Conservation (phyloP, 1,140 invertebrate species). For the Drosophila jambulina region DNA sequence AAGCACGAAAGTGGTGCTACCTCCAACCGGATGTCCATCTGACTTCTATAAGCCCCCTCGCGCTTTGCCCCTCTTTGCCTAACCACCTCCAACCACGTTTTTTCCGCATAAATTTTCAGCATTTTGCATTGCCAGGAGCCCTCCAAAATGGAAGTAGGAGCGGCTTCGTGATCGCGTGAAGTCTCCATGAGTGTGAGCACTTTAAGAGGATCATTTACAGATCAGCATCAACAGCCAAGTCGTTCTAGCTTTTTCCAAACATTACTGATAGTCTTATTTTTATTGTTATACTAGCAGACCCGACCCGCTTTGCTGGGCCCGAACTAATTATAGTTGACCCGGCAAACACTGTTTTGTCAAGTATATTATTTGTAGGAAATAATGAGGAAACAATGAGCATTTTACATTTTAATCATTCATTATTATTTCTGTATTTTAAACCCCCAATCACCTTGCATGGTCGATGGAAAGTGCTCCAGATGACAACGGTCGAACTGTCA, state of each 20-base stretch:
- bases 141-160: conserved; percentile 28
- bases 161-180: background rate
- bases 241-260: background rate
- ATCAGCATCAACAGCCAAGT: background rate
- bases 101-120: conserved; percentile 61
- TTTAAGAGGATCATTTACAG: background rate
- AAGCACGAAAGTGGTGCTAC: conserved; percentile 76
- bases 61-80: background rate
- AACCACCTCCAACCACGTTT: conserved; percentile 2
- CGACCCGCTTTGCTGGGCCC: too few species aligned
- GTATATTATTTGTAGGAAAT: too few species aligned
- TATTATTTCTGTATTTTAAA: too few species aligned
- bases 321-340: too few species aligned
- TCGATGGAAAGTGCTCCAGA: too few species aligned
- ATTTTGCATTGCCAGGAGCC: conserved; percentile 63
- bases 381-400: too few species aligned
- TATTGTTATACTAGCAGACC: too few species aligned
- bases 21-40: conserved; percentile 66
- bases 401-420: too few species aligned
- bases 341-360: too few species aligned
- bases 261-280: too few species aligned
- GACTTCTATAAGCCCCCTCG: conserved; percentile 26
- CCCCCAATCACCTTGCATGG: too few species aligned
- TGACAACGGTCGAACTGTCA: too few species aligned
- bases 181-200: background rate